Base-by-base conservation (phyloP, 2,797 vertebrate species). In the Protonibea diacanthus region DNA sequence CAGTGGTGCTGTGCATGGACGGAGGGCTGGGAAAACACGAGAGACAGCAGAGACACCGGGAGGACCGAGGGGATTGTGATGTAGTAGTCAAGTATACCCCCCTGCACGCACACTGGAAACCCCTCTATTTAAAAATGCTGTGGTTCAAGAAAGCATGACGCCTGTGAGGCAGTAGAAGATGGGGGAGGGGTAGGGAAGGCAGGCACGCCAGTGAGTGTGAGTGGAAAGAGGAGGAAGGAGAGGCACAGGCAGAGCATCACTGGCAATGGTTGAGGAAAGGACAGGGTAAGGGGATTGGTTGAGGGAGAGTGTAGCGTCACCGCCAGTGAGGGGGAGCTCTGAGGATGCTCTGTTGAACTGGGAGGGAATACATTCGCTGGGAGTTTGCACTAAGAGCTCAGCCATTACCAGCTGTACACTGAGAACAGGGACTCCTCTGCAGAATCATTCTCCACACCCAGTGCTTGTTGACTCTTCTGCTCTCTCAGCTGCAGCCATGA, bases 401-500 rank as follows among this genome's bases (percentile, higher is more conserved):
- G 86, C 87, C 89, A 77, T 91, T 75, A 86, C 67, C 83, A 86
- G 84, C 85, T 80, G 47, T 40, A 63, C 84, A 65, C 82, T 77
- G 62, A 76, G 49, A 76, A 78, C 77, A 65, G 67, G 81, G 75
- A 67, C 56, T 76, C 76, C 62, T 82, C 80, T 81, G 88, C 89
- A 86, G 83, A 84, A 74, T 76, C 5, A 1, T 68, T 83, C 42
- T 80, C 86, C 78, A 78, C 84, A 67, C 78, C 79, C 81, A 60
- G 64, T 49, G 71, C 72, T 83, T 53, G 25, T 83, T 76, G 62
- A 80, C 68, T 86, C 73, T 29, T 52, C 72, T 58, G 10, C 62
- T 79, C 44, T 53, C 51, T 59, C 64, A 13, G 71, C 86, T 80
- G 81, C 84, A 94, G 95, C 95, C 94, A 98, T 99, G 97, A 99